Evolutionary conservation across 2,113 vertebrate genomes (phyloP).

Genomic region (Syrmaticus mikado): DNA sequence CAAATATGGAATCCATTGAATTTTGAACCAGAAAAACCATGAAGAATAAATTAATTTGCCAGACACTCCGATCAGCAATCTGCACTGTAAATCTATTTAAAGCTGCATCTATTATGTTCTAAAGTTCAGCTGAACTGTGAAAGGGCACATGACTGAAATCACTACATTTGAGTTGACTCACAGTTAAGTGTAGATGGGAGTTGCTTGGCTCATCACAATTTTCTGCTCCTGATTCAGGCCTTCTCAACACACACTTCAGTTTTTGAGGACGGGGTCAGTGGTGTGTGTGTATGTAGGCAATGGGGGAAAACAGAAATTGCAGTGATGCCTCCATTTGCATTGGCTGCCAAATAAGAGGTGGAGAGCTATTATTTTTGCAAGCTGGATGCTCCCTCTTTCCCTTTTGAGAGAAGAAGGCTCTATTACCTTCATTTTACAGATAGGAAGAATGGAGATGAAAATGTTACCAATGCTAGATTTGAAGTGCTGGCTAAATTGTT

Average conservation of each 20-base stretch:
- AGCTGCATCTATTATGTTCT: slow-evolving; percentile 59
- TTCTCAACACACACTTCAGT: neutral
- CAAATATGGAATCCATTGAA: slow-evolving; percentile 70
- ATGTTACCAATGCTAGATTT: neutral
- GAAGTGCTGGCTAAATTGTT: neutral
- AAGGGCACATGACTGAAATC: slow-evolving; percentile 68
- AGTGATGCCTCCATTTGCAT: neutral
- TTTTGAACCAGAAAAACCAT: slow-evolving; percentile 65
- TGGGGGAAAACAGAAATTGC: neutral
- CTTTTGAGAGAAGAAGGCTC: neutral
- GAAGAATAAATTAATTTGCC: slow-evolving; percentile 69
- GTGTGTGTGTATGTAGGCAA: neutral
- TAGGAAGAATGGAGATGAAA: neutral
- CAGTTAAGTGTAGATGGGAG: slow-evolving; percentile 25
- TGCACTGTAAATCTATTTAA: slow-evolving; percentile 66
- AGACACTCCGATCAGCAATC: slow-evolving; percentile 56
- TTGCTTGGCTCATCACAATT: slow-evolving; percentile 23
- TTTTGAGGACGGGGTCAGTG: neutral
- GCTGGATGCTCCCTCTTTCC: neutral
- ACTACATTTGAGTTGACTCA: slow-evolving; percentile 60
- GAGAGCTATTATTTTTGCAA: neutral
- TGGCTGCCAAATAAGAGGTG: neutral
- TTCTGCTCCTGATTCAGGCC: slow-evolving; percentile 40
- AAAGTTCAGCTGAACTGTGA: slow-evolving; percentile 68
- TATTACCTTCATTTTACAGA: neutral